Conservation (phyloP, 2,888 invertebrate species). For the Achlya flavicornis region DNA sequence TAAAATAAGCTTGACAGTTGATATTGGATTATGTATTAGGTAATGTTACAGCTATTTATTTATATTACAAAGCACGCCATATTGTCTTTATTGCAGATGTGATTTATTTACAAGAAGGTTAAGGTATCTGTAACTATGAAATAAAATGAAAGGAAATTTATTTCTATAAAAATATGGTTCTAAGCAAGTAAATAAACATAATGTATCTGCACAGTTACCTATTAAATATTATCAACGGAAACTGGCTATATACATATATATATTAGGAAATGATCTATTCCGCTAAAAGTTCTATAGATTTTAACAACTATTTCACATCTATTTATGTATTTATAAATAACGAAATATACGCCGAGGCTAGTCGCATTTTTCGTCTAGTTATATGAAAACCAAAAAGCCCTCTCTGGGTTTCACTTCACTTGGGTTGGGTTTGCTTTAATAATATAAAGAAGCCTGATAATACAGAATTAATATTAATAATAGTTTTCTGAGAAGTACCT, state of each 20-base stretch:
- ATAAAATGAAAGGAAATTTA: too few relatives aligned
- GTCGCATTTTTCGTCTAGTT: too few relatives aligned
- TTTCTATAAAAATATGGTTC: too few relatives aligned
- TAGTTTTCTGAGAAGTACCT: neutral
- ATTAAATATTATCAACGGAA: neutral
- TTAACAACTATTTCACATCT: slow-evolving; percentile 5
- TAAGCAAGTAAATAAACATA: slow-evolving; percentile 12
- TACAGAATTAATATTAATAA: too few relatives aligned
- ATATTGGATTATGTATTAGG: slow-evolving; percentile 18
- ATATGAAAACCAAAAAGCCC: too few relatives aligned
- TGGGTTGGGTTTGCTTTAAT: neutral
- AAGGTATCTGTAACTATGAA: slow-evolving; percentile 9
- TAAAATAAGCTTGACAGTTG: slow-evolving; percentile 19
- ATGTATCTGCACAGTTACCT: too few relatives aligned
- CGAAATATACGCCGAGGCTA: too few relatives aligned
- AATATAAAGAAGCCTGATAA: neutral
- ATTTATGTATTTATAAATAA: neutral
- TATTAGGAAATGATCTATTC: neutral
- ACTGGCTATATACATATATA: neutral
- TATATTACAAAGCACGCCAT: slow-evolving; percentile 73
- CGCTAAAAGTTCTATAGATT: neutral
- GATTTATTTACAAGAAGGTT: slow-evolving; percentile 37
- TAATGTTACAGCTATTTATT: slow-evolving; percentile 45
- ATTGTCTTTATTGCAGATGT: slow-evolving; percentile 73
- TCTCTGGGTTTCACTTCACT: too few relatives aligned